These are phyloP conservation scores for Drosophila quadrilineata DNA, from an alignment of 1,140 invertebrate species.

Conservation along the genomic window DNA sequence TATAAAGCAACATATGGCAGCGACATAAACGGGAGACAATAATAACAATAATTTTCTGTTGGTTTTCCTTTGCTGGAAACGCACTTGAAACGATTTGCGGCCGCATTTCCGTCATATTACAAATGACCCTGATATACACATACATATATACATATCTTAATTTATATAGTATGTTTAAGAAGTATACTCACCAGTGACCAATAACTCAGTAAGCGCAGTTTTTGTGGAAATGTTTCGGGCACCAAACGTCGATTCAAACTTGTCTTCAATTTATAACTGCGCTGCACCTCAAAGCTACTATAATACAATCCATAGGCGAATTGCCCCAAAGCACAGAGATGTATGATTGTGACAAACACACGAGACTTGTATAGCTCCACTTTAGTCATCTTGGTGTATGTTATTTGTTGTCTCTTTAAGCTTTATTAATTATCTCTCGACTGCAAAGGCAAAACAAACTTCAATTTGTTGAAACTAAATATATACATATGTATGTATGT, in stretches of 20 bases:
- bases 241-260: conserved; percentile 54
- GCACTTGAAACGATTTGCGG: conserved; percentile 53
- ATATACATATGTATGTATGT: background rate
- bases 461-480: conserved; percentile 9
- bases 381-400: conserved; percentile 80
- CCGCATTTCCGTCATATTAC: conserved; percentile 53
- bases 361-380: conserved; percentile 80
- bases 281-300: conserved; percentile 70
- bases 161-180: background rate
- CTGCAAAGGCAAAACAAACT: conserved; percentile 10
- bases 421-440: background rate
- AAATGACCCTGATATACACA: conserved; percentile 16
- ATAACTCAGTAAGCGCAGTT: conserved; percentile 82
- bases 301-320: conserved; percentile 76
- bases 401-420: too few species aligned
- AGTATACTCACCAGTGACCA: conserved; percentile 83
- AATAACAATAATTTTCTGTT: conserved; percentile 37
- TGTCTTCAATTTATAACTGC: conserved; percentile 70
- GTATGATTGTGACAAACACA: conserved; percentile 78
- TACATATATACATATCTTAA: conserved; percentile 11
- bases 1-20: conserved; percentile 62
- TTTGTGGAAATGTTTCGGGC: conserved; percentile 79
- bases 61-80: conserved; percentile 25
- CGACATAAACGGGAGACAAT: conserved; percentile 57
- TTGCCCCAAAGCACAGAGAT: conserved; percentile 74